Evolutionary conservation across 1,140 invertebrate genomes (phyloP).

Genomic region (Thrips palmi): DNA sequence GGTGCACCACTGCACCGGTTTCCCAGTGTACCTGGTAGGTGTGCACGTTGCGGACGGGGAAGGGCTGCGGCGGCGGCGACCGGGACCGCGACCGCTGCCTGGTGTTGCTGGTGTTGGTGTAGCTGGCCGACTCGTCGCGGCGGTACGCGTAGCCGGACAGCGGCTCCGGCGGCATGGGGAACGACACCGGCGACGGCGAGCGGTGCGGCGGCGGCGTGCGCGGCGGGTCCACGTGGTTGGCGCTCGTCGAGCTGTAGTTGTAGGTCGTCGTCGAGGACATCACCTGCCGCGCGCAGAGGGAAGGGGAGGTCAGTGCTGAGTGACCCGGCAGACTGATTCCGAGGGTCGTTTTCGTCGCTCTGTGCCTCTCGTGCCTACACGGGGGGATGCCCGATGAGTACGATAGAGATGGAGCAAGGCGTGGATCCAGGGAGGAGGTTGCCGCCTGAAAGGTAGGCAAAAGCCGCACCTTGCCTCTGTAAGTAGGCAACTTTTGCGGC

Average conservation of each 20-base stretch:
- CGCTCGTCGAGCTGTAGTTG: constrained; percentile 11
- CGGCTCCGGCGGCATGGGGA: constrained; percentile 15
- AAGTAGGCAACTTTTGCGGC: too few relatives aligned
- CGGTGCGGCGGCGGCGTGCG: constrained; percentile 17
- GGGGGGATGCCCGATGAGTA: too few relatives aligned
- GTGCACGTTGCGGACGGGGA: constrained; percentile 1
- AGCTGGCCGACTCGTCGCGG: constrained; percentile 3
- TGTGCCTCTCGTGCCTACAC: too few relatives aligned
- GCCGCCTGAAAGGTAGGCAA: too few relatives aligned
- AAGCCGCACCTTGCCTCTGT: too few relatives aligned
- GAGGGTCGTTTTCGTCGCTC: too few relatives aligned
- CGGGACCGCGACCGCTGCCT: not conserved
- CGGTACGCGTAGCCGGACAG: constrained; percentile 1
- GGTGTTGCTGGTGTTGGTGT: constrained; percentile 4
- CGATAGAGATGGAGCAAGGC: too few relatives aligned
- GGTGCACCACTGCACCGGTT: constrained; percentile 14
- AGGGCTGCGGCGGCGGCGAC: constrained; percentile 11
- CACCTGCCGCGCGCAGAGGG: not conserved
- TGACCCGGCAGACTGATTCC: constrained; percentile 1
- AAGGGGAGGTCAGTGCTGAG: not conserved
- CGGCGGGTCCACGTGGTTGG: not conserved
- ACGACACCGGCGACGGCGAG: constrained; percentile 17
- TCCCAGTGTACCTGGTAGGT: constrained; percentile 7
- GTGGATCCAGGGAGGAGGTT: too few relatives aligned
- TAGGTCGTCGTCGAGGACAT: constrained; percentile 7